Conservation (phyloP, 2,113 vertebrate species). For the Collichthys lucidus region DNA sequence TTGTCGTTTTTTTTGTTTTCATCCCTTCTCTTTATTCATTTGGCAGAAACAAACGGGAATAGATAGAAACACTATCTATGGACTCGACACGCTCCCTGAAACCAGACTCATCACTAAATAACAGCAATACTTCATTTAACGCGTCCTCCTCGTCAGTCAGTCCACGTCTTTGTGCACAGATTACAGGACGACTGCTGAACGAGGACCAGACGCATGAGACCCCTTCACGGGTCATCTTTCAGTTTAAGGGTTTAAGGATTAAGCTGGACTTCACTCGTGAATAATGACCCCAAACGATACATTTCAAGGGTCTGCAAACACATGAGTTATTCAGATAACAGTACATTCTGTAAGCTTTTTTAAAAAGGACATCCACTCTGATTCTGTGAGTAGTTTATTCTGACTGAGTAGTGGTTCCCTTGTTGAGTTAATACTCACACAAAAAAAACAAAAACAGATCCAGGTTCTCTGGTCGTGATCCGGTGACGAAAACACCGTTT, state of each 20-base stretch:
- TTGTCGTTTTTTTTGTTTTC: background rate
- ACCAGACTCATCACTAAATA: constrained; percentile 59
- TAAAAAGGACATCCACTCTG: constrained; percentile 61
- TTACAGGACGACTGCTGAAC: constrained; percentile 50
- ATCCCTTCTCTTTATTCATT: constrained; percentile 79
- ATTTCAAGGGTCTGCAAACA: constrained; percentile 74
- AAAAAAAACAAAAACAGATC: constrained; percentile 43
- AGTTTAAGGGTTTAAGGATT: constrained; percentile 22
- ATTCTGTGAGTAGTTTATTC: constrained; percentile 73
- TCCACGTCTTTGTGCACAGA: constrained; percentile 61
- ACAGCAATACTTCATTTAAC: constrained; percentile 65
- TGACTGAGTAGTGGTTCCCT: constrained; percentile 82
- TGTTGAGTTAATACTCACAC: constrained; percentile 61
- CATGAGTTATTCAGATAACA: constrained; percentile 53
- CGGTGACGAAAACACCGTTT: constrained; percentile 50
- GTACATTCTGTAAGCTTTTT: constrained; percentile 77
- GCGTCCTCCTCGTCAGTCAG: constrained; percentile 49
- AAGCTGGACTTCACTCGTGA: constrained; percentile 32
- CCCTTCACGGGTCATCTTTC: constrained; percentile 25
- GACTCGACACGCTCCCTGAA: constrained; percentile 71
- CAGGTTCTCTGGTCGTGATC: constrained; percentile 55
- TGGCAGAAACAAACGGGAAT: constrained; percentile 74
- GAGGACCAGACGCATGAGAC: constrained; percentile 43
- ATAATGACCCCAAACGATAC: constrained; percentile 50
- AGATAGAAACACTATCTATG: constrained; percentile 53